Conservation (phyloP, 2,888 invertebrate species). For the Scelioninae gen. 1 region DNA sequence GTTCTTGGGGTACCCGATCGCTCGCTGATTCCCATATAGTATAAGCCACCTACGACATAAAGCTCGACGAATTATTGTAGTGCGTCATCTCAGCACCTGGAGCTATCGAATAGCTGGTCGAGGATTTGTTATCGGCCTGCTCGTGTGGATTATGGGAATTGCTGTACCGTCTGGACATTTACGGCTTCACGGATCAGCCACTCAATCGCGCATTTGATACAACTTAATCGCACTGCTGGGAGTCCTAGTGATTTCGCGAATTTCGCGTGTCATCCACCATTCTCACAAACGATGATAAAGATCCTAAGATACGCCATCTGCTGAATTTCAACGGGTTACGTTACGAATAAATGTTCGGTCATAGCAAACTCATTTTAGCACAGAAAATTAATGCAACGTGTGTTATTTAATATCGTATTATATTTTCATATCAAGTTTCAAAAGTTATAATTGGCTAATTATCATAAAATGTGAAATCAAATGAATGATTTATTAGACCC, state of each 20-base stretch:
- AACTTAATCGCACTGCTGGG: conserved; percentile 78
- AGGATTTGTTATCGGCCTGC: conserved; percentile 64
- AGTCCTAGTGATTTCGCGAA: conserved; percentile 52
- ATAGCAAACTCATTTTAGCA: no score
- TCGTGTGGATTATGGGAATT: conserved; percentile 80
- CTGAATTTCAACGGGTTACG: no score
- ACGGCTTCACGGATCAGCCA: conserved; percentile 77
- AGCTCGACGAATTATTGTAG: conserved; percentile 80
- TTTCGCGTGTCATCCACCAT: conserved; percentile 34
- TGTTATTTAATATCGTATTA: conserved; percentile 25
- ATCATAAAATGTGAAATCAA: not conserved
- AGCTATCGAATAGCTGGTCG: conserved; percentile 52
- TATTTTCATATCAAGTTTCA: conserved; percentile 18
- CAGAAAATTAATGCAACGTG: conserved; percentile 24
- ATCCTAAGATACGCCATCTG: conserved; percentile 52
- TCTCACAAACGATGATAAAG: conserved; percentile 49
- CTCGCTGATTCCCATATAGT: conserved; percentile 78
- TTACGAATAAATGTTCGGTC: no score
- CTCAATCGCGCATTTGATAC: no score
- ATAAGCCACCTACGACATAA: conserved; percentile 82
- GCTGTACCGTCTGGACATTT: no score
- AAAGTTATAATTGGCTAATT: not conserved
- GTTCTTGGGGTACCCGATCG: no score
- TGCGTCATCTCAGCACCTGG: conserved; percentile 80
- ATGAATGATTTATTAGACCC: conserved; percentile 40